Evolutionary conservation across 2,797 vertebrate species (phyloP).

Genomic region (Helicolenus hilgendorfi): DNA sequence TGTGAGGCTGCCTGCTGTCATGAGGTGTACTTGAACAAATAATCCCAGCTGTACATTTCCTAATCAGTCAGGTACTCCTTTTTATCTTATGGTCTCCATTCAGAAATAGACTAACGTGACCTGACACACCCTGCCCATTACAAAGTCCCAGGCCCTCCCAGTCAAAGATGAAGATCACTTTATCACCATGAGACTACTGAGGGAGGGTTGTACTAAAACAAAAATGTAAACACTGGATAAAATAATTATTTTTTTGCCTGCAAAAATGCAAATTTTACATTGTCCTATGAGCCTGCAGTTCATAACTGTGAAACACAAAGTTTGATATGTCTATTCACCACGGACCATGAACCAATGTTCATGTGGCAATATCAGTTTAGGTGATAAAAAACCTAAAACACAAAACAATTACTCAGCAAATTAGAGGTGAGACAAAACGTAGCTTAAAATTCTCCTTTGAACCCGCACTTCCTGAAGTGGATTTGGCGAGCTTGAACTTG

Average conservation of each 20-base stretch:
- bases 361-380: neutral
- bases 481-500: slow-evolving; percentile 33
- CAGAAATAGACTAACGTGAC: neutral
- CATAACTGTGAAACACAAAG: neutral
- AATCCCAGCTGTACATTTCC: neutral
- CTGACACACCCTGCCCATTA: neutral
- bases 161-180: neutral
- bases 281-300: neutral
- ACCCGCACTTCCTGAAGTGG: slow-evolving; percentile 37
- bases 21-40: neutral
- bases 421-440: slow-evolving; percentile 83
- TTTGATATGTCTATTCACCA: neutral
- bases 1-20: neutral
- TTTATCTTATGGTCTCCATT: too few relatives aligned
- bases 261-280: neutral
- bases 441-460: slow-evolving; percentile 82
- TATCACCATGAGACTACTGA: neutral
- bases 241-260: neutral
- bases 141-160: neutral
- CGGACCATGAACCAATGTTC: neutral
- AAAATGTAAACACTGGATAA: neutral
- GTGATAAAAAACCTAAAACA: slow-evolving; percentile 43
- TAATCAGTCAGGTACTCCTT: too few relatives aligned
- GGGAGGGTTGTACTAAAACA: neutral
- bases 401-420: slow-evolving; percentile 87